Conservation (phyloP, 2,888 invertebrate species). For the Drosophila leonis region DNA sequence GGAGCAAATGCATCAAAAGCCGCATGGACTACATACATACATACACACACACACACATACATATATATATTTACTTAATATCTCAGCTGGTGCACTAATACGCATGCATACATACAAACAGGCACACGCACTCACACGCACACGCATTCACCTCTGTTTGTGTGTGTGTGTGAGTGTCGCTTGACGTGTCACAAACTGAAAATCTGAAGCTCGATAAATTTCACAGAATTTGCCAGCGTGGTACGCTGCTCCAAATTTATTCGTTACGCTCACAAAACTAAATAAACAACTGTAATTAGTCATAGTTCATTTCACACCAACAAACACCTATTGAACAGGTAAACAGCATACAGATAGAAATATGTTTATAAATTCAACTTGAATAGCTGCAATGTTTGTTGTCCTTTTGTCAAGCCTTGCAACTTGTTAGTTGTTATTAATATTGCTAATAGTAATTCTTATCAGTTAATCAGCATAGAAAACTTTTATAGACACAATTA, state of each 20-base stretch:
- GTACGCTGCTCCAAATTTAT: conserved; percentile 10
- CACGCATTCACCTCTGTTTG: too few species aligned
- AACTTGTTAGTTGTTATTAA: not conserved
- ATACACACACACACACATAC: not conserved
- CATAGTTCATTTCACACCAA: not conserved
- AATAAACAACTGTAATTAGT: not conserved
- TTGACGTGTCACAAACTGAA: conserved; percentile 65
- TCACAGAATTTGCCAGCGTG: conserved; percentile 43
- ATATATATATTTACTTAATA: conserved; percentile 6
- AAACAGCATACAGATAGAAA: not conserved
- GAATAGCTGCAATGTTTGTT: not conserved
- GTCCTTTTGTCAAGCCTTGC: not conserved
- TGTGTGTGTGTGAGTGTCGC: conserved; percentile 11
- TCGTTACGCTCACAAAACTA: conserved; percentile 1
- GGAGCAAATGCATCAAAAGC: conserved; percentile 15
- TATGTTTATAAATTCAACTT: too few species aligned
- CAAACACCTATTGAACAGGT: not conserved
- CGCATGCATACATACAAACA: conserved; percentile 12
- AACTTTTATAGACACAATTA: not conserved
- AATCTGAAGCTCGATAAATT: conserved; percentile 45
- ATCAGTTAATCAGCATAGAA: not conserved
- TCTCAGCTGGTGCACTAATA: conserved; percentile 44
- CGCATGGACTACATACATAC: conserved; percentile 7
- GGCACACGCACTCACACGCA: not conserved
- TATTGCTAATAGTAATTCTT: not conserved